These are phyloP conservation scores for Apoda limacodes DNA, from an alignment of 2,888 invertebrate genomes.

Conservation along the genomic window DNA sequence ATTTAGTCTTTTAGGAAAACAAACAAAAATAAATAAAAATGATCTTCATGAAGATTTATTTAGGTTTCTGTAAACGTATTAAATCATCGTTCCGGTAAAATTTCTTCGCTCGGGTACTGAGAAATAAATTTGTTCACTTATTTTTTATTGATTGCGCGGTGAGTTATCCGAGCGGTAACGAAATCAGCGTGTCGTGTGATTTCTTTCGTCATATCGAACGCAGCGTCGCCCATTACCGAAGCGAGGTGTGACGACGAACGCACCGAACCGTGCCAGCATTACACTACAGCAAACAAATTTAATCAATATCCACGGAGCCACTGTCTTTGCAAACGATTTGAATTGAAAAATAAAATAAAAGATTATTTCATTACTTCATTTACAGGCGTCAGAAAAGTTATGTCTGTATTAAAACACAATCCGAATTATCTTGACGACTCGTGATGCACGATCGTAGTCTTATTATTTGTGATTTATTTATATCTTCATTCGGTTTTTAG, in stretches of 20 bases:
- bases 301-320: too few species aligned
- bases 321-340: too few species aligned
- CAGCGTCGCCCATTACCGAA: conserved; percentile 46
- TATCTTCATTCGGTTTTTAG: conserved; percentile 3
- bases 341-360: too few species aligned
- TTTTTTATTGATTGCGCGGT: conserved; percentile 40
- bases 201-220: too few species aligned
- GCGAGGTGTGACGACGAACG: conserved; percentile 26
- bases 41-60: too few species aligned
- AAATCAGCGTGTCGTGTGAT: conserved; percentile 33
- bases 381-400: too few species aligned
- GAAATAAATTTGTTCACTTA: conserved; percentile 38
- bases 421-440: conserved; percentile 51
- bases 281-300: too few species aligned
- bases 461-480: conserved; percentile 30
- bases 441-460: conserved; percentile 49
- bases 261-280: conserved; percentile 43
- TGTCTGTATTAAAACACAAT: too few species aligned
- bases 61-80: conserved; percentile 15
- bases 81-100: conserved; percentile 31
- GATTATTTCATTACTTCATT: too few species aligned
- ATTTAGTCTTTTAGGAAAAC: conserved; percentile 1
- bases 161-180: conserved; percentile 26
- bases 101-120: conserved; percentile 27
- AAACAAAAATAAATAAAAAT: too few species aligned